These are phyloP conservation scores for Reticulitermes speratus DNA, from an alignment of 1,140 invertebrate species.

Conservation along the genomic window DNA sequence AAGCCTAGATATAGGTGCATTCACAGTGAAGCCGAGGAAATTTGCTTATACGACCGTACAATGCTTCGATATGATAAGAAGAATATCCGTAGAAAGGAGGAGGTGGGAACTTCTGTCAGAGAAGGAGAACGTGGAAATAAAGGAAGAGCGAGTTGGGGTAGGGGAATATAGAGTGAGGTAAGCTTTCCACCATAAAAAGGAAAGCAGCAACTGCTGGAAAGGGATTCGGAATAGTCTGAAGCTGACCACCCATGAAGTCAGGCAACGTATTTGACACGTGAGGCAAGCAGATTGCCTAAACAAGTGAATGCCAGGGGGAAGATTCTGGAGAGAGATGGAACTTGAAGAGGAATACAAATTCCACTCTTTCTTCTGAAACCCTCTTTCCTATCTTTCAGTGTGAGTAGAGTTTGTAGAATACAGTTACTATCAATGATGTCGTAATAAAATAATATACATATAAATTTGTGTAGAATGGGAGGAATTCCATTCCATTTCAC, in stretches of 20 bases:
- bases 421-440: not conserved
- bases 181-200: not conserved
- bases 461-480: not conserved
- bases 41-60: not conserved
- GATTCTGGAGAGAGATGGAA: not conserved
- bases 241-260: not conserved
- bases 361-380: not conserved
- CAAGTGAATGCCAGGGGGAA: not conserved
- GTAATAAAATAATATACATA: conserved; percentile 15
- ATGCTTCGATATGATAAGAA: not conserved
- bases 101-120: not conserved
- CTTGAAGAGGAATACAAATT: not conserved
- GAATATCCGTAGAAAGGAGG: not conserved
- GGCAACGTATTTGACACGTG: conserved; percentile 14
- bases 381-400: not conserved
- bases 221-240: not conserved
- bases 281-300: conserved; percentile 14
- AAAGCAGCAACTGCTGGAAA: not conserved
- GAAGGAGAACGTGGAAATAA: not conserved
- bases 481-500: conserved; percentile 2
- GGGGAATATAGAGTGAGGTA: not conserved
- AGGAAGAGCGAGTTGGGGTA: not conserved
- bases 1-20: not conserved
- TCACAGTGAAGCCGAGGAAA: not conserved
- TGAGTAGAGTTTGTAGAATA: not conserved